Percentiles rank a stretch among this genome's conserved stretches.
These are phyloP conservation scores for Dipus sagitta DNA, from an alignment of 2,797 vertebrate genomes.

Conservation along the genomic window DNA sequence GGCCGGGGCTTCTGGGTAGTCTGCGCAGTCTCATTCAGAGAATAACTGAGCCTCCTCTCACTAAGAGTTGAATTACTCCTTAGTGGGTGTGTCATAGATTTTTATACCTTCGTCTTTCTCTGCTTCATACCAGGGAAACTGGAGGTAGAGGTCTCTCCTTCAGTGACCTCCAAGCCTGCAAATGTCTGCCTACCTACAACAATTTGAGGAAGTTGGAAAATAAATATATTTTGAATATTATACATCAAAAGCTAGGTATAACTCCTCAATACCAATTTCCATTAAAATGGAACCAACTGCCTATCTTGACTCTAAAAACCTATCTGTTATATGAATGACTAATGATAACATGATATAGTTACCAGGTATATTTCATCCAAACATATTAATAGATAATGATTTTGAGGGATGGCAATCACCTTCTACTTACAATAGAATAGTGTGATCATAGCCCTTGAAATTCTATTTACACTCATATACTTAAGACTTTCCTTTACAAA, in stretches of 20 bases:
- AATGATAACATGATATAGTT: background rate
- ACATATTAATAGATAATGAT: background rate
- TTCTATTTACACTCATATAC: slow-evolving; percentile 4
- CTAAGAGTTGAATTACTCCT: too few relatives aligned
- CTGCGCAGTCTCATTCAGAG: too few relatives aligned
- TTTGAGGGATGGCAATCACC: background rate
- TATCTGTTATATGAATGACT: background rate
- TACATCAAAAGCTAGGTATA: background rate
- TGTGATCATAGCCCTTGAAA: background rate
- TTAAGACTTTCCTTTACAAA: background rate
- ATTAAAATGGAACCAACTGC: slow-evolving; percentile 1
- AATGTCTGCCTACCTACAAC: too few relatives aligned
- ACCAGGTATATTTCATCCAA: background rate
- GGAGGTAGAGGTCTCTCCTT: too few relatives aligned
- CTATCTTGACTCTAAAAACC: background rate
- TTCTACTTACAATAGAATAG: background rate
- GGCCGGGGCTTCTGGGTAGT: too few relatives aligned
- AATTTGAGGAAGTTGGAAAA: background rate
- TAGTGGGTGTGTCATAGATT: too few relatives aligned
- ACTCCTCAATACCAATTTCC: background rate
- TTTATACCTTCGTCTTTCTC: too few relatives aligned
- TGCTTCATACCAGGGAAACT: too few relatives aligned
- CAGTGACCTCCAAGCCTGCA: too few relatives aligned
- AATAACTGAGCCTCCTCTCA: too few relatives aligned
- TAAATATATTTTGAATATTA: background rate